phyloP scores from a whole-genome alignment of 1,140 invertebrate species.

The Gryllus bimaculatus region DNA sequence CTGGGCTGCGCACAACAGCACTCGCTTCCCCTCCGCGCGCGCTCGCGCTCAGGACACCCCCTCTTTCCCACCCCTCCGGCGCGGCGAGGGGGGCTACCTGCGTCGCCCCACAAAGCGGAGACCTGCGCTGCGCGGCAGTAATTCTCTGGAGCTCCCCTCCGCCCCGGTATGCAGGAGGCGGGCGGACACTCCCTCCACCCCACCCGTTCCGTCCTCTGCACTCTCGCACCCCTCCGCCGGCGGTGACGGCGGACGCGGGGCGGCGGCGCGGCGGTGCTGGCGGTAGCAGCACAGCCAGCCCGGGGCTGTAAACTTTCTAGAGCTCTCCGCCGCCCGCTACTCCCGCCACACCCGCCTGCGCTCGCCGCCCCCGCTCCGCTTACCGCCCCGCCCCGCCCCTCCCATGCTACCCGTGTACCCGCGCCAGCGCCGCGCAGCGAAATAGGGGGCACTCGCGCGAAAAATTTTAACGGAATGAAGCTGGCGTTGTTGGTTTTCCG shows the following conservation, averaged over 20 bases:
- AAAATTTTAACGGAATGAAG: conserved; percentile 5
- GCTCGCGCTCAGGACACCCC: too few species aligned
- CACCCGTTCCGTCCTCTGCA: background rate
- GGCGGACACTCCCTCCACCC: background rate
- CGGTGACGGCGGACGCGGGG: too few species aligned
- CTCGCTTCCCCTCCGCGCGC: too few species aligned
- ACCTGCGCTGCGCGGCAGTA: background rate
- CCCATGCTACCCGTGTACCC: too few species aligned
- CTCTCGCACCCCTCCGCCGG: background rate
- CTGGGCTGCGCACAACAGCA: too few species aligned
- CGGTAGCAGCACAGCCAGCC: too few species aligned
- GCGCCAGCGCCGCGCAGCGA: background rate
- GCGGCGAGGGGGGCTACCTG: background rate
- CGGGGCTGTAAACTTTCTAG: background rate
- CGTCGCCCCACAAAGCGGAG: background rate
- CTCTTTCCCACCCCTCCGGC: background rate
- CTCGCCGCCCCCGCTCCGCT: too few species aligned
- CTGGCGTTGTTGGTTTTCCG: background rate
- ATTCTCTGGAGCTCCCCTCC: background rate
- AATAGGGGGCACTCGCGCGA: background rate
- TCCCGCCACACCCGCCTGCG: background rate
- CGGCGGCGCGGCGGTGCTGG: too few species aligned
- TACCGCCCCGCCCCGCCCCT: too few species aligned
- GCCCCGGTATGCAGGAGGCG: background rate
- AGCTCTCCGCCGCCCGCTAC: background rate